These are phyloP conservation scores for Troides oblongomaculatus DNA, from an alignment of 2,888 invertebrate genomes.

Conservation along the genomic window DNA sequence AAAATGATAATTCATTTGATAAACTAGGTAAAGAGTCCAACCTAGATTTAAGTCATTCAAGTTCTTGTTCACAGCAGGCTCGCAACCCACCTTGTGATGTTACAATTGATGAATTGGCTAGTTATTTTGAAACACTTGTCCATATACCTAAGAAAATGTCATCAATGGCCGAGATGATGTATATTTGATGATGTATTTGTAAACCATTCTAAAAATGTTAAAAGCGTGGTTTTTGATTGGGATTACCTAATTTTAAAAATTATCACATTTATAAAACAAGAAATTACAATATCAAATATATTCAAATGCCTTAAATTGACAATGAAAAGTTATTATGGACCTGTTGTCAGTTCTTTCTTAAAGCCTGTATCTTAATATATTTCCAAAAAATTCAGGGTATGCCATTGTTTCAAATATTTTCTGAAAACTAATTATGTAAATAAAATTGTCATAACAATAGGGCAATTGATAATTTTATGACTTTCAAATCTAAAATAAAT, in stretches of 20 bases:
- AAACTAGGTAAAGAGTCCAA: slow-evolving; percentile 45
- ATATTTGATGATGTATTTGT: slow-evolving; percentile 84
- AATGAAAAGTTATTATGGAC: too few species aligned
- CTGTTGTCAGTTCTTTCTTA: too few species aligned
- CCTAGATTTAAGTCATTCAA: slow-evolving; percentile 51
- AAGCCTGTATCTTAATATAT: too few species aligned
- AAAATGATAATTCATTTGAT: slow-evolving; percentile 43
- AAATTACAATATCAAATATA: too few species aligned
- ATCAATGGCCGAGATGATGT: slow-evolving; percentile 99
- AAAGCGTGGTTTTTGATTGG: slow-evolving; percentile 2
- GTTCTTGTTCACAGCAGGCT: slow-evolving; percentile 90
- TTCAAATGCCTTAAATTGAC: too few species aligned
- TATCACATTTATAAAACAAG: too few species aligned
- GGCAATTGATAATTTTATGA: too few species aligned
- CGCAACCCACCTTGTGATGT: slow-evolving; percentile 88
- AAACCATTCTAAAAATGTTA: slow-evolving; percentile 79
- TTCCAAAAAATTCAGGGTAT: too few species aligned
- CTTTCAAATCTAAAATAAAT: too few species aligned
- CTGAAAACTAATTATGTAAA: too few species aligned
- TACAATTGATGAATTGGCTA: slow-evolving; percentile 95
- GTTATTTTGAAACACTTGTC: slow-evolving; percentile 96
- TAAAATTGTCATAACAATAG: too few species aligned
- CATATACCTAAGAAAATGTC: slow-evolving; percentile 99
- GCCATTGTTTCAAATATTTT: too few species aligned
- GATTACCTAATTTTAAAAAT: not conserved